phyloP scores from a whole-genome alignment of 2,888 invertebrate species.

The Drosophila longiperda region DNA sequence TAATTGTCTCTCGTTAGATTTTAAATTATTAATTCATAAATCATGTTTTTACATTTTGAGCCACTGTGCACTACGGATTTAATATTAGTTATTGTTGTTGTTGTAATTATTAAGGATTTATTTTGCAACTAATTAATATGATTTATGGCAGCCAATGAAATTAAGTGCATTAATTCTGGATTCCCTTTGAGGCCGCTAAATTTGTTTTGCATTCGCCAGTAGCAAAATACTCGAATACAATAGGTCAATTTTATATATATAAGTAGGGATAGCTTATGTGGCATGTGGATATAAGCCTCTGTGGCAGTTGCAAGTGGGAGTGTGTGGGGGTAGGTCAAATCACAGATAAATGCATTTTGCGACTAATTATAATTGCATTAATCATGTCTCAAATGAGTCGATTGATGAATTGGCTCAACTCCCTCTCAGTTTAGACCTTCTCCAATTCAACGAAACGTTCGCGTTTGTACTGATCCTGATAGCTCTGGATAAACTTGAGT shows the following conservation, averaged over 20 bases:
- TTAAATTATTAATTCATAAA: background rate
- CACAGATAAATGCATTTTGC: constrained; percentile 66
- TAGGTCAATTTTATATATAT: constrained; percentile 1
- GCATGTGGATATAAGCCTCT: constrained; percentile 50
- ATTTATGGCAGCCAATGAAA: constrained; percentile 69
- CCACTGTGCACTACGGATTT: constrained; percentile 39
- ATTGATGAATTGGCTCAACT: background rate
- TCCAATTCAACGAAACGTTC: constrained; percentile 87
- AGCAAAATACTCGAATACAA: constrained; percentile 42
- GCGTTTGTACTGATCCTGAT: constrained; percentile 86
- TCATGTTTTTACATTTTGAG: background rate
- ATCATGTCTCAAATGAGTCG: constrained; percentile 26
- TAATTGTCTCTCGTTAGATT: background rate
- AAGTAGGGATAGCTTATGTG: background rate
- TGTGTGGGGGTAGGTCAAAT: constrained; percentile 43
- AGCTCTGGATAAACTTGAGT: constrained; percentile 84
- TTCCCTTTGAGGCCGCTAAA: constrained; percentile 11
- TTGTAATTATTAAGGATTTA: constrained; percentile 33
- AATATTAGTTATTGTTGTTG: constrained; percentile 18
- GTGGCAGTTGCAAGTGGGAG: constrained; percentile 33
- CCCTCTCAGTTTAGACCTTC: constrained; percentile 76
- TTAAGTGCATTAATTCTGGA: constrained; percentile 60
- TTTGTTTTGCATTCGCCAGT: constrained; percentile 40
- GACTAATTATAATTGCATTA: constrained; percentile 62
- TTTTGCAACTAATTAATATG: constrained; percentile 52